Evolutionary conservation across 2,888 invertebrate genomes (phyloP).

Genomic region (Drosophila silvestris): DNA sequence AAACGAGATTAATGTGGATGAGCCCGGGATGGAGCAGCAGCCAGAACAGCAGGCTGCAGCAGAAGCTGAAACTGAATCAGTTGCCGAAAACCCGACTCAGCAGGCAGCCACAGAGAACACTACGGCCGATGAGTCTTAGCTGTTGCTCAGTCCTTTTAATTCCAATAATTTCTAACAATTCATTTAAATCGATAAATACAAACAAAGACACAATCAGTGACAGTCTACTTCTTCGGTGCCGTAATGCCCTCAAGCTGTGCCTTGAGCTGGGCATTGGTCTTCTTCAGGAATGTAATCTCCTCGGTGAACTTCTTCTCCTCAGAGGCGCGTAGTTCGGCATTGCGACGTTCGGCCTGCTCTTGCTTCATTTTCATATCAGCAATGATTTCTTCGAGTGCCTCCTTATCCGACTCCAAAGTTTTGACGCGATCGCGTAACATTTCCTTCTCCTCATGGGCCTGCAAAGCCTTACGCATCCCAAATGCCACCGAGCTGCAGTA

Average conservation of each 20-base stretch:
- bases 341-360: slow-evolving; percentile 93
- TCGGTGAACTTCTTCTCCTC: slow-evolving; percentile 97
- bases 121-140: slow-evolving; percentile 25
- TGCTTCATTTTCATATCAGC: slow-evolving; percentile 89
- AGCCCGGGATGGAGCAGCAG: slow-evolving; percentile 48
- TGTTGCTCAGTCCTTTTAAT: slow-evolving; percentile 54
- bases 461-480: slow-evolving; percentile 98
- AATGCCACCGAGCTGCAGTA: slow-evolving; percentile 99
- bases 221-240: slow-evolving; percentile 93
- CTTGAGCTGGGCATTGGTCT: slow-evolving; percentile 97
- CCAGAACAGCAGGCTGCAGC: background rate
- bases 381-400: slow-evolving; percentile 85
- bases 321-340: slow-evolving; percentile 93
- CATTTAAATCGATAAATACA: slow-evolving; percentile 40
- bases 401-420: slow-evolving; percentile 87
- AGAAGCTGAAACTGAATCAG: slow-evolving; percentile 7
- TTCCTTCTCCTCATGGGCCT: slow-evolving; percentile 90
- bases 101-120: slow-evolving; percentile 6
- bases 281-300: slow-evolving; percentile 95
- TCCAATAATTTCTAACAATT: slow-evolving; percentile 55
- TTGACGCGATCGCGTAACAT: slow-evolving; percentile 91
- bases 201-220: slow-evolving; percentile 15
- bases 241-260: slow-evolving; percentile 97
- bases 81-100: slow-evolving; percentile 6
- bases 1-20: slow-evolving; percentile 86